Percentiles rank a stretch among this genome's conserved stretches.
These are phyloP conservation scores for Pectinophora gossypiella DNA, from an alignment of 1,140 invertebrate species.

Conservation along the genomic window DNA sequence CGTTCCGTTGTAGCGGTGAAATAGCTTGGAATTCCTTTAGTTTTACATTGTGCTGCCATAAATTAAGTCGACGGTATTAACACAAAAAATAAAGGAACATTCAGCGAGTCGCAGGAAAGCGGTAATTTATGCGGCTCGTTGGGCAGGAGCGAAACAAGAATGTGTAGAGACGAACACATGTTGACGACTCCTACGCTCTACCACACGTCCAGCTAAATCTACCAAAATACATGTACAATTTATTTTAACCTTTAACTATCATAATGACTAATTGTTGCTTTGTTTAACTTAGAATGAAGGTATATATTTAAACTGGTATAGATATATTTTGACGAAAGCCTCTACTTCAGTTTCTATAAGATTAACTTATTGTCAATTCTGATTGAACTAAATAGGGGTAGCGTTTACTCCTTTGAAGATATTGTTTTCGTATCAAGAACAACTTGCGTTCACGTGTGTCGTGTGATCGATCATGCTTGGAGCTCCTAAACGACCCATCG, in stretches of 20 bases:
- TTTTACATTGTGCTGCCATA: slow-evolving; percentile 28
- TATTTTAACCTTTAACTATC: neutral
- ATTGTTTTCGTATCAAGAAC: slow-evolving; percentile 14
- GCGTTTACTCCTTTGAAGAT: slow-evolving; percentile 13
- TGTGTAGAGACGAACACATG: slow-evolving; percentile 27
- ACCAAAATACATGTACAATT: neutral
- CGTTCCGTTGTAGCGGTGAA: slow-evolving; percentile 15
- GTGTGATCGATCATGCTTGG: slow-evolving; percentile 29
- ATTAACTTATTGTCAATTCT: neutral
- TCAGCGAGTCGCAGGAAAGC: slow-evolving; percentile 36
- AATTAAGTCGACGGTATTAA: slow-evolving; percentile 28
- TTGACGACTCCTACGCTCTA: slow-evolving; percentile 10
- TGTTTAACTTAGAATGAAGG: neutral
- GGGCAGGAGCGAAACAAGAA: slow-evolving; percentile 32
- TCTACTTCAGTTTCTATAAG: neutral
- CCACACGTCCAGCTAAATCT: too few species aligned
- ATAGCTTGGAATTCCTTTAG: slow-evolving; percentile 14
- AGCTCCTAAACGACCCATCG: slow-evolving; percentile 20
- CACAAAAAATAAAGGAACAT: slow-evolving; percentile 32
- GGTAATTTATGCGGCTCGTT: slow-evolving; percentile 42
- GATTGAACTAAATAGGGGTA: neutral
- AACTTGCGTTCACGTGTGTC: neutral
- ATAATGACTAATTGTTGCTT: neutral
- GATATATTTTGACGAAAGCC: too few species aligned
- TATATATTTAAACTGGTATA: neutral